phyloP scores from a whole-genome alignment of 2,797 vertebrate genomes.

The Craterocephalus amniculus region DNA sequence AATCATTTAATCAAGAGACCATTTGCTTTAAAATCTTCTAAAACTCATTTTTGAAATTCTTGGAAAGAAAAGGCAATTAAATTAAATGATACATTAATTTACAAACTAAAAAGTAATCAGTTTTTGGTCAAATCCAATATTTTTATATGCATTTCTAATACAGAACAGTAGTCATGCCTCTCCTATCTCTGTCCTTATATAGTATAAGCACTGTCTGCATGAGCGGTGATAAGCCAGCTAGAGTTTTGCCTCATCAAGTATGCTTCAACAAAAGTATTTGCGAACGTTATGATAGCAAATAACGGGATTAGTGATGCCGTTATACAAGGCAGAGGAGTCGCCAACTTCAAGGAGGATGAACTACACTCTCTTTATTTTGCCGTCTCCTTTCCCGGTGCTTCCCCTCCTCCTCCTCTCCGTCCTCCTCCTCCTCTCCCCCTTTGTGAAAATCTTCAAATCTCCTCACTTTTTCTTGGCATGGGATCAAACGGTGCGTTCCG shows the following conservation, averaged over 20 bases:
- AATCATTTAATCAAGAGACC: background rate
- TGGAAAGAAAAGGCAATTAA: background rate
- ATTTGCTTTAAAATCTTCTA: background rate
- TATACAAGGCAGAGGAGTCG: slow-evolving; percentile 40
- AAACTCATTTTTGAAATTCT: background rate
- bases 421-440: background rate
- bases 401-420: background rate
- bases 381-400: background rate
- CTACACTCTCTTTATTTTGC: slow-evolving; percentile 14
- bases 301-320: slow-evolving; percentile 21
- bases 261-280: slow-evolving; percentile 71
- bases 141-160: slow-evolving; percentile 1
- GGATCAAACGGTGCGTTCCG: slow-evolving; percentile 66
- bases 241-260: slow-evolving; percentile 62
- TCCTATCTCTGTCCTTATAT: slow-evolving; percentile 14
- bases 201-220: slow-evolving; percentile 65
- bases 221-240: slow-evolving; percentile 68
- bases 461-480: slow-evolving; percentile 68
- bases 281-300: slow-evolving; percentile 57
- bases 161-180: slow-evolving; percentile 1
- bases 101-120: background rate
- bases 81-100: background rate
- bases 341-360: slow-evolving; percentile 60
- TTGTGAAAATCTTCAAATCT: slow-evolving; percentile 53
- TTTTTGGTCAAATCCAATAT: background rate